phyloP scores from a whole-genome alignment of 1,140 invertebrate genomes.

The Scaptomyza pallida region DNA sequence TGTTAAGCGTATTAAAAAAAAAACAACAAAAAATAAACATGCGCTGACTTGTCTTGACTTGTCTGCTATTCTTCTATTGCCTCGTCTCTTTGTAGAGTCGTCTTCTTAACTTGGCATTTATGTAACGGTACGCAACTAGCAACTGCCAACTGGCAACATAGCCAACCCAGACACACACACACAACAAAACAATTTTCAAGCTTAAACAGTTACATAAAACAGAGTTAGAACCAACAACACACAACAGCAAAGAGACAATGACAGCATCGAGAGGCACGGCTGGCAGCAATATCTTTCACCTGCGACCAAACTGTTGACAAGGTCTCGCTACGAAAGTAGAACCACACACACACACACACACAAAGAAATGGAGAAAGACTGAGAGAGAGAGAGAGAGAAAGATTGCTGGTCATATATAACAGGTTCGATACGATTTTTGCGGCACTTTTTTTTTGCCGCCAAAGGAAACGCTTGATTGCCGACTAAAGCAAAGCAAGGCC shows the following conservation, averaged over 20 bases:
- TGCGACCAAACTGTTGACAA: conserved; percentile 34
- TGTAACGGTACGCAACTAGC: conserved; percentile 66
- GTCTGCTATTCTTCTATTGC: conserved; percentile 10
- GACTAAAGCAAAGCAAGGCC: conserved; percentile 70
- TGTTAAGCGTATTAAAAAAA: conserved; percentile 80
- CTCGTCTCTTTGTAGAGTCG: not conserved
- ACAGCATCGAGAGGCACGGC: conserved; percentile 27
- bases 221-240: conserved; percentile 23
- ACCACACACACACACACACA: not conserved
- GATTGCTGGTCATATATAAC: conserved; percentile 47
- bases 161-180: conserved; percentile 13
- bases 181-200: conserved; percentile 62
- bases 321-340: conserved; percentile 14
- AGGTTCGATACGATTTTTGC: conserved; percentile 79
- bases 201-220: conserved; percentile 78
- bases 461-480: conserved; percentile 78
- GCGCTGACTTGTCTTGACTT: conserved; percentile 44
- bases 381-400: not conserved
- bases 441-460: conserved; percentile 75
- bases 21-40: too few relatives aligned
- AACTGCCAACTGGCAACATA: conserved; percentile 28
- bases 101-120: conserved; percentile 56
- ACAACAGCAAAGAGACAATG: conserved; percentile 34
- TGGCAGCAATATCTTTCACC: conserved; percentile 66
- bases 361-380: not conserved